These are phyloP conservation scores for Chrysolina americana DNA, from an alignment of 2,888 invertebrate genomes.

Conservation along the genomic window DNA sequence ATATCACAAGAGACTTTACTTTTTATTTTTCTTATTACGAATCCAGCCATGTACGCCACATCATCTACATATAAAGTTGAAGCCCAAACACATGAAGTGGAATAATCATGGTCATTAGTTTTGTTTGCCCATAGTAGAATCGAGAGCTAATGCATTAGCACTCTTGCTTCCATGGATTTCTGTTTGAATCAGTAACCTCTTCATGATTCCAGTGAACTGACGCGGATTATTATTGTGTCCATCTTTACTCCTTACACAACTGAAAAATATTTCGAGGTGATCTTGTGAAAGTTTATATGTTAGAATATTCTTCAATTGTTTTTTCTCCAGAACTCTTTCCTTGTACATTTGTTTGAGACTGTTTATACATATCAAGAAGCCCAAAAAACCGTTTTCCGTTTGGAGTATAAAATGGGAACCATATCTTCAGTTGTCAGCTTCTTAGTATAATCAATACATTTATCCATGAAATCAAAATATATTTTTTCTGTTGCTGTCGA, in stretches of 20 bases:
- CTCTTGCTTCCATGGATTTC: slow-evolving; percentile 31
- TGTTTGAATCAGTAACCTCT: slow-evolving; percentile 34
- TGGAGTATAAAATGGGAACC: slow-evolving; percentile 11
- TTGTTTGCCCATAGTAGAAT: slow-evolving; percentile 15
- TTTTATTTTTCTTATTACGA: slow-evolving; percentile 25
- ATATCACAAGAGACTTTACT: not conserved
- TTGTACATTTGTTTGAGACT: slow-evolving; percentile 37
- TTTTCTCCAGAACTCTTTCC: slow-evolving; percentile 27
- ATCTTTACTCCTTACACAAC: slow-evolving; percentile 27
- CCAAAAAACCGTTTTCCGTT: slow-evolving; percentile 43
- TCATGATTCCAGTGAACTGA: slow-evolving; percentile 38
- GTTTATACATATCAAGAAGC: slow-evolving; percentile 40
- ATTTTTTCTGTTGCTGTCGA: slow-evolving; percentile 11
- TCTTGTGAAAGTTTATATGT: slow-evolving; percentile 39
- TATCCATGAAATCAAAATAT: slow-evolving; percentile 22
- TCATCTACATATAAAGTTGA: slow-evolving; percentile 29
- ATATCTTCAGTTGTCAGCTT: not conserved
- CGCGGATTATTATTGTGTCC: slow-evolving; percentile 43
- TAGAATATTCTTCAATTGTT: slow-evolving; percentile 36
- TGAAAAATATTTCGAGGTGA: slow-evolving; percentile 39
- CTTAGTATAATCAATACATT: slow-evolving; percentile 15
- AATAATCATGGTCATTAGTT: not conserved
- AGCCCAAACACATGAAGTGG: slow-evolving; percentile 10
- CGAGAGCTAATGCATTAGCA: slow-evolving; percentile 33
- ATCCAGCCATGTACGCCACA: slow-evolving; percentile 37